Conservation (phyloP, 1,140 invertebrate species). For the Dufourea novaeangliae region DNA sequence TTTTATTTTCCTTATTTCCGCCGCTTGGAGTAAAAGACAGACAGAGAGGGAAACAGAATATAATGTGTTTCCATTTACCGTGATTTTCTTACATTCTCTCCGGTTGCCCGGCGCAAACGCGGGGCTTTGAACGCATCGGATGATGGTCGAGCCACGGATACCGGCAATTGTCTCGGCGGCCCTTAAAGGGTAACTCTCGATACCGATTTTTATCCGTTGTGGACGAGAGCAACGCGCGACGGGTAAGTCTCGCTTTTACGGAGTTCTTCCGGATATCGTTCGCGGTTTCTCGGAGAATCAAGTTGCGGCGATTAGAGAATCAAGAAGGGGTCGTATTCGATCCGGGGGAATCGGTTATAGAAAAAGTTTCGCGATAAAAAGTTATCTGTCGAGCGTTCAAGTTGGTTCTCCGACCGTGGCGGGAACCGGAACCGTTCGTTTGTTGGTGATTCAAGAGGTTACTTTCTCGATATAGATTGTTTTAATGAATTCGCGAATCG, state of each 20-base stretch:
- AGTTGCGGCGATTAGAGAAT: background rate
- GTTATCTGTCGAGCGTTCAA: background rate
- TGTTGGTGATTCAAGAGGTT: too few species aligned
- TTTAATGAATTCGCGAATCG: too few species aligned
- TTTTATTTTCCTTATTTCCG: conserved; percentile 18
- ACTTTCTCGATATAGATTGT: too few species aligned
- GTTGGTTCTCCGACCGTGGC: background rate
- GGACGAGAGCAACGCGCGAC: background rate
- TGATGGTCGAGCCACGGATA: background rate
- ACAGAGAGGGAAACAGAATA: background rate
- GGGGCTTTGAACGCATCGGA: background rate
- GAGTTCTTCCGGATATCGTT: background rate
- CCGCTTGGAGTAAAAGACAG: too few species aligned
- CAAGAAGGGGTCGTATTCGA: background rate
- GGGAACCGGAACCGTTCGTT: too few species aligned
- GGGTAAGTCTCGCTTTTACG: background rate
- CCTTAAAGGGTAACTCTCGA: background rate
- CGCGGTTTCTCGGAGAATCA: conserved; percentile 1
- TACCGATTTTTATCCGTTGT: conserved; percentile 12
- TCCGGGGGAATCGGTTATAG: background rate
- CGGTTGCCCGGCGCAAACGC: background rate
- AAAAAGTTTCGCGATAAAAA: background rate
- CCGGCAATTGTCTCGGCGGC: background rate
- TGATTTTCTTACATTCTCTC: background rate
- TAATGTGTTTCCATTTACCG: conserved; percentile 10